Base-by-base conservation (phyloP, 2,888 invertebrate species). In the Masnerella sp. region DNA sequence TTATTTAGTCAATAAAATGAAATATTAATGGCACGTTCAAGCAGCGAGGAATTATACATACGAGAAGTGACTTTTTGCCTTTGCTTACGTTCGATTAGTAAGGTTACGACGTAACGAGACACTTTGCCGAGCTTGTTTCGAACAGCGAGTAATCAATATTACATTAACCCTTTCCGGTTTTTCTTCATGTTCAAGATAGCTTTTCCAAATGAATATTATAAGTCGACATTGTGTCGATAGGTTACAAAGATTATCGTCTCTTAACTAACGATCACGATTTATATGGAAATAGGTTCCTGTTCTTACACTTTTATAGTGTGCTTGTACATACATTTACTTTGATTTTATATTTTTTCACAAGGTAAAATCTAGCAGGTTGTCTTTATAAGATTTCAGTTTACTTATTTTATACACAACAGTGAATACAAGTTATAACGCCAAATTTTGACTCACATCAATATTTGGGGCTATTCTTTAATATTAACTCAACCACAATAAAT, bases 1-100 rank as follows among this genome's bases (percentile, higher is more conserved):
- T 67, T 73, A 73, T 68, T 73, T 68, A 68, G 73, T 62, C 68
- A 58, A 68, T 68, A 68, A 64, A 73, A 73, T 73, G 73, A 73
- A 73, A 73, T 68, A 73, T 73, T 73, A 68, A 73, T 73, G 62
- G 54, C 68, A 51, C 73, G 68, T 73, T 64, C 68, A 45, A 52
- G 58, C 22, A 28, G n/a, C 36, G 58, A 62, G 51, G 58, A 62
- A 64, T 73, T 58, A 68, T 56, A 68, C 58, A 64, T 64, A 25
- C 45, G 56, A 49, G 61, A n/a, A 56, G 51, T 40, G 62, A 62
- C 62, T 73, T 73, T 73, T 73, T 72, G 61, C 64, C 61, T 65
- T 58, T 52, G 45, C 64, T 71, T 67, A 67, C 61, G 45, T 72
- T 32, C 65, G 71, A 71, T 64, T 71, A 64, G 59, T 58, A 64